Evolutionary conservation across 2,888 invertebrate species (phyloP).

Genomic region (Cataglyphis rosenhaueri): DNA sequence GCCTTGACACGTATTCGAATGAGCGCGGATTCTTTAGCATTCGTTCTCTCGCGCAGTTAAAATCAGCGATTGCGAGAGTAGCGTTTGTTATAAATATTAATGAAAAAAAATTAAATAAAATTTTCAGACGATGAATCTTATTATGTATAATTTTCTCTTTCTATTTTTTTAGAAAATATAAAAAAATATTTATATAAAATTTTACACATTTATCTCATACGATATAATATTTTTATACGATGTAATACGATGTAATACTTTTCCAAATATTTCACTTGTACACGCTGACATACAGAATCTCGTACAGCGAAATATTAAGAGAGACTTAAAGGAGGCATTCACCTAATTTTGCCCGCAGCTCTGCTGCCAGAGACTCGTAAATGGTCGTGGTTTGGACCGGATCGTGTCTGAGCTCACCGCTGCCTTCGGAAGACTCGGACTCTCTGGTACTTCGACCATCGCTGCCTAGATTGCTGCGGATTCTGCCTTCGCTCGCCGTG

Average conservation of each 20-base stretch:
- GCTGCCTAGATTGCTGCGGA: conserved; percentile 90
- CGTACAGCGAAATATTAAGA: not conserved
- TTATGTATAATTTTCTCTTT: not conserved
- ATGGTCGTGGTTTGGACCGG: conserved; percentile 91
- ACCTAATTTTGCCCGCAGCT: conserved; percentile 92
- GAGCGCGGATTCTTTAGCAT: conserved; percentile 3
- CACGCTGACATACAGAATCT: not conserved
- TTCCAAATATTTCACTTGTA: not conserved
- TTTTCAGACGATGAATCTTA: too few relatives aligned
- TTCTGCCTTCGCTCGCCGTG: conserved; percentile 92
- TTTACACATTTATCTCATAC: not conserved
- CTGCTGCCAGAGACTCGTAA: conserved; percentile 96
- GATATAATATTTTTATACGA: too few relatives aligned
- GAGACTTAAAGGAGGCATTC: conserved; percentile 73
- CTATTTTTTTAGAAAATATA: not conserved
- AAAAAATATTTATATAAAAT: not conserved
- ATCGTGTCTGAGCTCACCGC: conserved; percentile 90
- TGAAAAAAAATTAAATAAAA: not conserved
- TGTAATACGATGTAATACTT: not conserved
- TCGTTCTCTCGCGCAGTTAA: conserved; percentile 2
- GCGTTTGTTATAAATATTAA: conserved; percentile 2
- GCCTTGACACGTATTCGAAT: conserved; percentile 39
- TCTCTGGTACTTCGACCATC: conserved; percentile 88
- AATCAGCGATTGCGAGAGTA: not conserved
- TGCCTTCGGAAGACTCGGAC: conserved; percentile 91